These are phyloP conservation scores for Magallana nippona DNA, from an alignment of 2,888 invertebrate species.

Conservation along the genomic window DNA sequence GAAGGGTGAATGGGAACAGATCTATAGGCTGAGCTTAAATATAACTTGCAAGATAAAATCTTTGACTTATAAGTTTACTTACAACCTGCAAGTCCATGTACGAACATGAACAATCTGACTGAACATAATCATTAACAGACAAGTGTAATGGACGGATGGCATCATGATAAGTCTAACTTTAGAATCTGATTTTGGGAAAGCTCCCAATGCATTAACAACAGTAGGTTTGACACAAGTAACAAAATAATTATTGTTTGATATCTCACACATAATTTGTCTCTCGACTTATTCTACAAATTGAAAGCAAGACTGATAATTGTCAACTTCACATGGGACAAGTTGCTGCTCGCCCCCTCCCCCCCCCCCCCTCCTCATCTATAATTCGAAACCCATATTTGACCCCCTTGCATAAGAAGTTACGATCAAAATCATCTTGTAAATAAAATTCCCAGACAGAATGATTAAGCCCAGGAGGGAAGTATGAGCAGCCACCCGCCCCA, in stretches of 20 bases:
- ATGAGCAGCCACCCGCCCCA: not conserved
- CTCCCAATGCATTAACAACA: conserved; percentile 40
- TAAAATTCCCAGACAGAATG: not conserved
- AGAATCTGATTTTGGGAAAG: conserved; percentile 35
- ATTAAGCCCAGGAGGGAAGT: not conserved
- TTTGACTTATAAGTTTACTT: not conserved
- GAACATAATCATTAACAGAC: conserved; percentile 37
- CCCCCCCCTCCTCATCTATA: conserved; percentile 37
- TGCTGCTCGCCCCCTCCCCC: not conserved
- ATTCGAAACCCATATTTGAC: conserved; percentile 39
- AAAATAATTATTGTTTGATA: too few species aligned
- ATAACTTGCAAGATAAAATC: not conserved
- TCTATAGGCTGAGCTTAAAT: not conserved
- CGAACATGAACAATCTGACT: conserved; percentile 33
- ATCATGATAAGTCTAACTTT: conserved; percentile 45
- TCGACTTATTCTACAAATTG: conserved; percentile 31
- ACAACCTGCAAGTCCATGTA: conserved; percentile 45
- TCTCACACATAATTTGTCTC: not conserved
- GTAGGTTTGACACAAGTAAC: not conserved
- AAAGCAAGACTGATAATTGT: conserved; percentile 42
- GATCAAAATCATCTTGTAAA: conserved; percentile 16
- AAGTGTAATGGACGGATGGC: conserved; percentile 30
- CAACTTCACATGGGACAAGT: not conserved
- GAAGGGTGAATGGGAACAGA: conserved; percentile 32
- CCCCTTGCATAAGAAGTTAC: conserved; percentile 38